Base-by-base conservation (phyloP, 2,888 invertebrate species). In the Tipula vernalis region DNA sequence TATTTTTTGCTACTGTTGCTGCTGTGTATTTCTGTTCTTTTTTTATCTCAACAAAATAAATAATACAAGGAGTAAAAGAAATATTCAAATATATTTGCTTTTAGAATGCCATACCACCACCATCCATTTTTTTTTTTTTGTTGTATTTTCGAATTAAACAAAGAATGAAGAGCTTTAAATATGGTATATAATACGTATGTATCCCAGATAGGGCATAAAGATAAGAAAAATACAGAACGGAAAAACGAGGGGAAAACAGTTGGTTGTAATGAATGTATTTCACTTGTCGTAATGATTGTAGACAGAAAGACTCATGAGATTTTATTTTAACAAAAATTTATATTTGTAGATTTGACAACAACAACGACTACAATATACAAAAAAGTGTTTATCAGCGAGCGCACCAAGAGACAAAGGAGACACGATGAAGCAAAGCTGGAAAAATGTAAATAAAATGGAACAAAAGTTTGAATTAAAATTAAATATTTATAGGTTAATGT, bases 201-300 rank as follows among this genome's bases (percentile, higher is more conserved):
- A 12, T 71, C 71, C 71, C 71, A 71, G 71, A 71, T 71, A 71
- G 28, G 71, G 28, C 71, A 71, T 71, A 71, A 71, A 71, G 71
- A 71, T 71, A 71, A 71, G 71, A 71, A 71, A 71, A 28, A 71
- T 71, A 28, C 28, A 18, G 2, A 71, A 71, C 71, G 28, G 28
- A 28, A 71, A 71, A 71, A 28, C 28, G 28, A 28, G 10, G 71
- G 71, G 28, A 51, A 71, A 71, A 71, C 71, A 71, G 71, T 71
- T 71, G 18, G 71, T 28, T 71, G 71, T 71, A 71, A 71, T 71
- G 71, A 71, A 71, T 71, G 71, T 71, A 71, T 71, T 71, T 71
- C 71, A 71, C 71, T 71, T 71, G 71, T 71, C 71, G 71, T 71
- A 71, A 71, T 71, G 71, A 71, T 71, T 71, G 71, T 71, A 71